Conservation (phyloP, 2,797 vertebrate genomes). For the Aselliscus stoliczkanus region DNA sequence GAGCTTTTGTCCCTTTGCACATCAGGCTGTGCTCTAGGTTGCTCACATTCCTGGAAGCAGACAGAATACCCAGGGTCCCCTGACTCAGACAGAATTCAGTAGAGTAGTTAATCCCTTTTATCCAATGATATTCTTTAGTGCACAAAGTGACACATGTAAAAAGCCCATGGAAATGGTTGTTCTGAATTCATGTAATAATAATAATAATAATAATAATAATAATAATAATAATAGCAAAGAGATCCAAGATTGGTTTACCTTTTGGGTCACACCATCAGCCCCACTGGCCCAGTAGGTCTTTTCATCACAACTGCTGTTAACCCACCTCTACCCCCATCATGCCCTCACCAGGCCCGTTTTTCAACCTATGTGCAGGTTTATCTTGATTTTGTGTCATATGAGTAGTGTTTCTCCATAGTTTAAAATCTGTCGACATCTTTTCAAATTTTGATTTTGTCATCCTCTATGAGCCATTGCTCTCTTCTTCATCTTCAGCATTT, state of each 20-base stretch:
- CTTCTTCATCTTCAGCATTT: not conserved
- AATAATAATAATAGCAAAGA: not conserved
- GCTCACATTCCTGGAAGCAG: not conserved
- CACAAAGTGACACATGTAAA: not conserved
- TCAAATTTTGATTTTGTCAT: slow-evolving; percentile 18
- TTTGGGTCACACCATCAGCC: not conserved
- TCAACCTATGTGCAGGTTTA: not conserved
- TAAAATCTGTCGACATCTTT: slow-evolving; percentile 39
- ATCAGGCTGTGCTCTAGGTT: not conserved
- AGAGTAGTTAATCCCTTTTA: not conserved
- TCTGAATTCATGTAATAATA: not conserved
- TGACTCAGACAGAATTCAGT: not conserved
- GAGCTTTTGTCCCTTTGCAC: not conserved
- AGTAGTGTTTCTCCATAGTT: not conserved
- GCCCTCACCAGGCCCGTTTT: not conserved
- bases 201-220: too few species aligned
- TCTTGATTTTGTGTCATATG: not conserved
- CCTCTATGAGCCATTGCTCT: not conserved
- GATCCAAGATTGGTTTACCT: too few species aligned
- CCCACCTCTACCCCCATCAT: not conserved
- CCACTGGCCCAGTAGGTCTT: not conserved
- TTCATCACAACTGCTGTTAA: not conserved
- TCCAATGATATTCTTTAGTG: not conserved
- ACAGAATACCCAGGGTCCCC: not conserved
- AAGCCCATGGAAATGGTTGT: not conserved